These are phyloP conservation scores for Megaceryle maxima DNA, from an alignment of 2,113 vertebrate genomes.

Conservation along the genomic window DNA sequence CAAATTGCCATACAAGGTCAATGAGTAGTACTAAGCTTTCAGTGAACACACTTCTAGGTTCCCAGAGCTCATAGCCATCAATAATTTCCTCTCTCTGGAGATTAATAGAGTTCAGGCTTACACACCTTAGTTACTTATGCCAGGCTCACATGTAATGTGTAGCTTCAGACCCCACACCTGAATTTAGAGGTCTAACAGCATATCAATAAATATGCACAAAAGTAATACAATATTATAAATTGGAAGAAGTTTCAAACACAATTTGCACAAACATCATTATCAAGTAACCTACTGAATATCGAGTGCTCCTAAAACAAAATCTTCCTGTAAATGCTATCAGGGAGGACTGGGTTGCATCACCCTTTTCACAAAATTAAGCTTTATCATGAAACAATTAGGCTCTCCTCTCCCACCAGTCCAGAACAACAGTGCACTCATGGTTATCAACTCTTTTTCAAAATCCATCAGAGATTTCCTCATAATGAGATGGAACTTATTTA, in stretches of 20 bases:
- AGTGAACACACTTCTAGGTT: not conserved
- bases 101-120: not conserved
- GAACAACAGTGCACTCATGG: not conserved
- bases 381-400: not conserved
- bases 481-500: not conserved
- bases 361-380: not conserved
- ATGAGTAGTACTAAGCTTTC: not conserved
- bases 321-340: not conserved
- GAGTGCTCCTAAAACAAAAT: not conserved
- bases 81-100: not conserved
- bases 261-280: not conserved
- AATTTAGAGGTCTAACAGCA: not conserved
- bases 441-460: not conserved
- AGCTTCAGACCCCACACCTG: not conserved
- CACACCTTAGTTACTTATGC: not conserved
- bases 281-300: not conserved
- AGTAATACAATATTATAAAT: not conserved
- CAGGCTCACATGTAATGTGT: not conserved
- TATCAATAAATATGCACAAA: not conserved
- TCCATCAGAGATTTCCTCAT: not conserved
- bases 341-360: not conserved
- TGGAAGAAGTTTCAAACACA: not conserved
- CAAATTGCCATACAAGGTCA: not conserved
- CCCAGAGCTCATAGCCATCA: not conserved
- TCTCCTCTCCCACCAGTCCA: not conserved